phyloP scores from a whole-genome alignment of 1,140 invertebrate species.

The Cataglyphis hispanica region DNA sequence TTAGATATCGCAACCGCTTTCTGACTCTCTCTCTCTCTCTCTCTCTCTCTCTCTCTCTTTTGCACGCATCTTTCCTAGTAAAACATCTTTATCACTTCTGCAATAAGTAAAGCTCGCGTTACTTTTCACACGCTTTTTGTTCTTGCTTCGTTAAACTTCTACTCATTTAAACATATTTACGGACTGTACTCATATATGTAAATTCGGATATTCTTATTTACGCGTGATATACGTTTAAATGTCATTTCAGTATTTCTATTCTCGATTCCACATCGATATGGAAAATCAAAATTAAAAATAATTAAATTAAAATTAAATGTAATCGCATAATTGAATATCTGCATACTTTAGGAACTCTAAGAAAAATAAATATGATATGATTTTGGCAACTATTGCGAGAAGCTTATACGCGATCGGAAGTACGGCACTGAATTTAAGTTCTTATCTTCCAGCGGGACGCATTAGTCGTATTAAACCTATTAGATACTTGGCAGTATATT shows the following conservation, averaged over 20 bases:
- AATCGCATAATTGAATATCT: no score
- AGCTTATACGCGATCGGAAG: not conserved
- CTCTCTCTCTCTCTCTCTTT: not conserved
- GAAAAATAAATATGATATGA: no score
- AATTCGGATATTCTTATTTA: not conserved
- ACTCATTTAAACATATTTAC: conserved; percentile 8
- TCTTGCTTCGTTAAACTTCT: conserved; percentile 14
- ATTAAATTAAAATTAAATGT: no score
- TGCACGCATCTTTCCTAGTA: not conserved
- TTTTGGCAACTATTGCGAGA: no score
- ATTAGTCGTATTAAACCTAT: conserved; percentile 69
- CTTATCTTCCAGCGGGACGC: conserved; percentile 15
- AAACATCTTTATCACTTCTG: conserved; percentile 17
- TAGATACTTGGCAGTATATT: conserved; percentile 34
- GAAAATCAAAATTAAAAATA: no score
- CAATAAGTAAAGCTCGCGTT: conserved; percentile 38
- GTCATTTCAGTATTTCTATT: no score
- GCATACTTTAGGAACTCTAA: no score
- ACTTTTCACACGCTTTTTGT: not conserved
- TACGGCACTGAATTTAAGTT: not conserved
- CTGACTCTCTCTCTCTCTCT: not conserved
- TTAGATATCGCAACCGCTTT: conserved; percentile 10
- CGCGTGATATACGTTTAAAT: not conserved
- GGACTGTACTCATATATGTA: not conserved
- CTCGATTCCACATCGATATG: no score